Conservation (phyloP, 2,113 vertebrate genomes). For the Crocuta crocuta region DNA sequence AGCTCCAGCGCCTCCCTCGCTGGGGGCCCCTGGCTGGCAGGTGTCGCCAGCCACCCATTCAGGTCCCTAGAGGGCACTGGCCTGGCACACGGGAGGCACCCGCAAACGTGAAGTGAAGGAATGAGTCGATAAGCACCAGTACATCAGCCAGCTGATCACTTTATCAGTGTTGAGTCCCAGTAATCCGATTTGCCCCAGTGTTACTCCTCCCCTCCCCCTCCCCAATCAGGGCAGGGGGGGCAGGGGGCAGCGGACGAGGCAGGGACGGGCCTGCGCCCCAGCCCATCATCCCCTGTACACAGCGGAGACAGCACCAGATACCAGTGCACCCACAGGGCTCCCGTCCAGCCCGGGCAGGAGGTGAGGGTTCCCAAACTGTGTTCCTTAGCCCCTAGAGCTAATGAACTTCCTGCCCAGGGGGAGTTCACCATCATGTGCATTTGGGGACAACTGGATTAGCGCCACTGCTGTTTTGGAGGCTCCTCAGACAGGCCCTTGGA, state of each 20-base stretch:
- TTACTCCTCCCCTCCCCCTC: no score
- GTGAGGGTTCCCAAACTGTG: background rate
- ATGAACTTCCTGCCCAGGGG: background rate
- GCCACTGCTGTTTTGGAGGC: background rate
- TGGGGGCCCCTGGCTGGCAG: background rate
- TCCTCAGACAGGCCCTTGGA: background rate
- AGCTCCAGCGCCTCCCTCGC: fast-evolving
- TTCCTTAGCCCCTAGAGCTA: background rate
- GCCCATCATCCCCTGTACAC: background rate
- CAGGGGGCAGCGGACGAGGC: background rate
- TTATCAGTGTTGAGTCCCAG: fast-evolving
- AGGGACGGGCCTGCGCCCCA: fast-evolving
- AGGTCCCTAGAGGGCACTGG: background rate
- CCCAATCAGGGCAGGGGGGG: background rate
- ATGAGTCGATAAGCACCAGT: background rate
- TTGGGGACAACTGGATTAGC: background rate
- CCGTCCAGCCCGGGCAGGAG: background rate
- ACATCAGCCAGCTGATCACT: background rate
- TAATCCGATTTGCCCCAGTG: no score
- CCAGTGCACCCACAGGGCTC: fast-evolving
- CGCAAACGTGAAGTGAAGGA: background rate
- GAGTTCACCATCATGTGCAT: fast-evolving
- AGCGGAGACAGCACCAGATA: fast-evolving
- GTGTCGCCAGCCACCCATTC: background rate
- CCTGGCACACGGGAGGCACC: background rate